Percentiles rank a stretch among this genome's conserved stretches.
phyloP scores from a whole-genome alignment of 2,113 vertebrate species.

The Notiomystis cincta region DNA sequence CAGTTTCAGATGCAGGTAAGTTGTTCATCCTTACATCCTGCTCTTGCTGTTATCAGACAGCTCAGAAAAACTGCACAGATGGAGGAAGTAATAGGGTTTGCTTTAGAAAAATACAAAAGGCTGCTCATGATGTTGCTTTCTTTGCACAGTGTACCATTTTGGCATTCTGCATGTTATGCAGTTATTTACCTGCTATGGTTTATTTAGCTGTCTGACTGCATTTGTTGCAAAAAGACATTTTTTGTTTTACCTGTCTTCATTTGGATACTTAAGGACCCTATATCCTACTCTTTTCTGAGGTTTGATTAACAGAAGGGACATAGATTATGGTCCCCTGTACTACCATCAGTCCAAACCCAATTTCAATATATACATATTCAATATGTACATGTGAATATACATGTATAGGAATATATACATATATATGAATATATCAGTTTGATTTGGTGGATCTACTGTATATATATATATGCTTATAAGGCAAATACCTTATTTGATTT shows the following conservation, averaged over 20 bases:
- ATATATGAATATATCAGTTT: neutral
- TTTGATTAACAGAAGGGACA: neutral
- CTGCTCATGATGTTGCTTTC: neutral
- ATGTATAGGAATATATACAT: neutral
- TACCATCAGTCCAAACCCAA: neutral
- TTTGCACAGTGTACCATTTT: neutral
- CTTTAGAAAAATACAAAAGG: neutral
- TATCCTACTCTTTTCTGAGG: neutral
- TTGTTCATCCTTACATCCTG: neutral
- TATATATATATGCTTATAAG: neutral
- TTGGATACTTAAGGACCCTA: neutral
- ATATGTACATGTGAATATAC: neutral
- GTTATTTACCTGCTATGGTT: neutral
- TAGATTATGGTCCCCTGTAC: neutral
- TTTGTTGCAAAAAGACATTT: neutral
- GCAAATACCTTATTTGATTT: neutral
- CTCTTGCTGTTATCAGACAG: neutral
- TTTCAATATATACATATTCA: neutral
- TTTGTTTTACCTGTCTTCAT: neutral
- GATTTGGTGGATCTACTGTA: neutral
- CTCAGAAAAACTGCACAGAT: neutral
- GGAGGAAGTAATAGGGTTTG: neutral
- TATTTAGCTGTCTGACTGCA: neutral
- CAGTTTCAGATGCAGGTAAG: neutral
- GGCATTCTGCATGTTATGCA: neutral